phyloP scores from a whole-genome alignment of 2,113 vertebrate genomes.

The Rhabdornis inornatus region DNA sequence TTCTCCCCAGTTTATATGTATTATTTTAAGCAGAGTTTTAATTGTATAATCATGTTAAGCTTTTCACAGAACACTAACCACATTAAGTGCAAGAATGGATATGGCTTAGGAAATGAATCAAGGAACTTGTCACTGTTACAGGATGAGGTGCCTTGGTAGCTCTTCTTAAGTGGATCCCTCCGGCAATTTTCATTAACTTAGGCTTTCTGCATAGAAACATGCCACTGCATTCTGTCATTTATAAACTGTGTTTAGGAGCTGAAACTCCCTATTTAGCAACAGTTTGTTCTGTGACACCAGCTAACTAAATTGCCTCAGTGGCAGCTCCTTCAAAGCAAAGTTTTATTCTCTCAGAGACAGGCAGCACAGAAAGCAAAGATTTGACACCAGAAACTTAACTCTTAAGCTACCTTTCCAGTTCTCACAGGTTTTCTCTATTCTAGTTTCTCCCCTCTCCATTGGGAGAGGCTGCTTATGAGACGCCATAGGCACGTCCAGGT shows the following conservation, averaged over 20 bases:
- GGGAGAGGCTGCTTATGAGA: not conserved
- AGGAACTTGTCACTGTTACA: slow-evolving; percentile 7
- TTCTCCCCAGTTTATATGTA: not conserved
- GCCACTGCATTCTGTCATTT: slow-evolving; percentile 3
- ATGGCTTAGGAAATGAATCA: slow-evolving; percentile 15
- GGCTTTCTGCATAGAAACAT: slow-evolving; percentile 22
- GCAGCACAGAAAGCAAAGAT: not conserved
- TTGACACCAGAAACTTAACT: not conserved
- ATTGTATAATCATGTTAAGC: slow-evolving; percentile 38
- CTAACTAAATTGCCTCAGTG: not conserved
- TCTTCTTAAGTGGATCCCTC: slow-evolving; percentile 47
- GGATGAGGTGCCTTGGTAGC: not conserved
- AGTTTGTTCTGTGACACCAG: slow-evolving; percentile 8
- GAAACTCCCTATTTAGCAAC: slow-evolving; percentile 5
- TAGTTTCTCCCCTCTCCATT: not conserved
- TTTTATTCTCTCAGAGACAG: not conserved
- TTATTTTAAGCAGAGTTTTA: slow-evolving; percentile 22
- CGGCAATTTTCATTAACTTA: slow-evolving; percentile 28
- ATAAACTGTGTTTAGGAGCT: not conserved
- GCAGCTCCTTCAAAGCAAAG: slow-evolving; percentile 14
- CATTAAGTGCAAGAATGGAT: slow-evolving; percentile 25
- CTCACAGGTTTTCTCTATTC: not conserved
- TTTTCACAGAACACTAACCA: slow-evolving; percentile 21
- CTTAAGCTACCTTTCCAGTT: not conserved
- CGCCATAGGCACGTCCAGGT: not conserved